Conservation (phyloP, 2,113 vertebrate genomes). For the Pelodiscus sinensis region DNA sequence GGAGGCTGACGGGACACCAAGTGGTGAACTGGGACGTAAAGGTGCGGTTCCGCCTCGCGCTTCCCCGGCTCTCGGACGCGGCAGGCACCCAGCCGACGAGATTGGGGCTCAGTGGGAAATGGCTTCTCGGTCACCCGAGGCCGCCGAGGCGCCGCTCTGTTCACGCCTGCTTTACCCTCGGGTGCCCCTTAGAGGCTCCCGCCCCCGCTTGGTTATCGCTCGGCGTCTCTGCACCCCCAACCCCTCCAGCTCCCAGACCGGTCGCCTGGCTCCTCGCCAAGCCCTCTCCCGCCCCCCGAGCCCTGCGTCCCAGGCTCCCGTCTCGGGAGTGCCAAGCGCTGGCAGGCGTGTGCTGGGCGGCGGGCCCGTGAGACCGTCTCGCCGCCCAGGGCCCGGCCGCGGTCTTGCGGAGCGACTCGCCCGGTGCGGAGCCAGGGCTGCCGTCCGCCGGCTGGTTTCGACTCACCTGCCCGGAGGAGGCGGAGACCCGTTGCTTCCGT, state of each 20-base stretch:
- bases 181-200: not conserved
- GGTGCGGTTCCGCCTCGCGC: constrained; percentile 63
- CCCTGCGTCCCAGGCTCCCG: not conserved
- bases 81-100: not conserved
- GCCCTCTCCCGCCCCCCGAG: not conserved
- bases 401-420: no score
- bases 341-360: no score
- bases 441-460: no score
- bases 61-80: fast-evolving
- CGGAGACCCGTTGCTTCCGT: not conserved
- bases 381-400: no score
- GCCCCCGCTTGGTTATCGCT: no score
- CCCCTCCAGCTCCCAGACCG: not conserved
- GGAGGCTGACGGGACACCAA: constrained; percentile 92
- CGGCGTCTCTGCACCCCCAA: not conserved
- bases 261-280: not conserved
- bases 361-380: not conserved
- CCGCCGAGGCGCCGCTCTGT: no score
- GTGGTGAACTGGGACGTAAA: constrained; percentile 96
- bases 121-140: not conserved
- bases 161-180: not conserved
- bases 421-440: no score
- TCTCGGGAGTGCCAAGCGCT: not conserved
- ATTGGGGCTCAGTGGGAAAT: not conserved
- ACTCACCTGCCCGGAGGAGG: not conserved